Evolutionary conservation across 1,140 invertebrate species (phyloP), one percentile per base, ranked within the genome.

Genomic region (Drosophila jambulina): DNA sequence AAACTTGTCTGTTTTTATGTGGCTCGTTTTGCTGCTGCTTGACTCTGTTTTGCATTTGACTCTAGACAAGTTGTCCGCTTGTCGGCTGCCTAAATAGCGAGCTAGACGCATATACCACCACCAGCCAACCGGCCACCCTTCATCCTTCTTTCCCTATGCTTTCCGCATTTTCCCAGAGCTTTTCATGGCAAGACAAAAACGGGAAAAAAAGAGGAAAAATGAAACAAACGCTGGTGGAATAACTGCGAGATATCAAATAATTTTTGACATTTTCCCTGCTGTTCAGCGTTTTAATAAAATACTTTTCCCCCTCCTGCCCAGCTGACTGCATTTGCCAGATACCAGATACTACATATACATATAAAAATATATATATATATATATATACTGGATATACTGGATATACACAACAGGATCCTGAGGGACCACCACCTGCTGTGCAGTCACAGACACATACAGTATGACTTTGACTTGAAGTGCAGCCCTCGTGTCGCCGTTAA

Each of bases 251-350:
- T 34, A 61, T 61, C 29, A 56, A 56, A 67, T 67, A 61, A 61
- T 61, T 61, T 65, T 61, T 61, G 62, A 45, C 58, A 62, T 65
- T 46, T 34, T 32, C 1, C 27, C 42, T 32, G 40, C 56, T 61
- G 32, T 54, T 54, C 51, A 27, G 54, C 40, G 51, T 54, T 54
- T 54, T 61, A 65, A 65, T 65, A 61, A 65, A 61, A 45, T 23
- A 45, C 46, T 15, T 27, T 2, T 17, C 23, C 6, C 23, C 12
- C 36, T 9, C 4, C 5, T 21, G 21, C 19, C 8, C 10, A 23
- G 32, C 5, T 36, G 38, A 19, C 27, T 61, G 21, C 27, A 65
- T 19, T 29, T 36, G 62, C 25, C 36, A 34, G 54, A 45, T 45
- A 32, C 61, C 57, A 60, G 27, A 45, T 10, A 59, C 17, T 17